Percentiles rank a stretch among this genome's conserved stretches.
Evolutionary conservation across 2,797 vertebrate species (phyloP).

Genomic region (Glossophaga mutica): DNA sequence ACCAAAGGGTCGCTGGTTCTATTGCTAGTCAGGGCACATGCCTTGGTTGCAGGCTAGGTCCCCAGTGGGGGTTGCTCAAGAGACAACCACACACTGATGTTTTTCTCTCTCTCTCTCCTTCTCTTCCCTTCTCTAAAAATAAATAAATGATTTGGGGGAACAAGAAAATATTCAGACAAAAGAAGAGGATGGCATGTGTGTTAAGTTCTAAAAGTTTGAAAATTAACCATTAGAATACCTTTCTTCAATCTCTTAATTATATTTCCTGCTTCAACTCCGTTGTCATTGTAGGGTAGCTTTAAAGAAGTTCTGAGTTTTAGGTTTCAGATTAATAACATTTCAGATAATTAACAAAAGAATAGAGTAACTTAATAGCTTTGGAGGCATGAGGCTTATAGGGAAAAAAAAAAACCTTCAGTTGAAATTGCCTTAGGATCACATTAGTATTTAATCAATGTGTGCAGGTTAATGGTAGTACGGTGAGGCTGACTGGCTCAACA

Average conservation of each 20-base stretch:
- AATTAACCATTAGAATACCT: slow-evolving; percentile 47
- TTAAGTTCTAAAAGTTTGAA: slow-evolving; percentile 29
- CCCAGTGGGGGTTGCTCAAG: no score
- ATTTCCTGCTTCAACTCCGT: slow-evolving; percentile 35
- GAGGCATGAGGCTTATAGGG: slow-evolving; percentile 31
- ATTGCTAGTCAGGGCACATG: no score
- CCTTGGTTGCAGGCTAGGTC: no score
- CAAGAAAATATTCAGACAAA: slow-evolving; percentile 10
- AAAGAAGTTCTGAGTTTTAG: slow-evolving; percentile 59
- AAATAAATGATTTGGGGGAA: neutral
- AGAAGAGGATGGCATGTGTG: neutral
- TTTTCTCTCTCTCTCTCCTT: no score
- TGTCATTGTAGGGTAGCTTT: slow-evolving; percentile 43
- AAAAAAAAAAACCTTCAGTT: neutral
- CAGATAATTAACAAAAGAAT: slow-evolving; percentile 64
- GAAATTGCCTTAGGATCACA: slow-evolving; percentile 59
- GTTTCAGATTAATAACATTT: slow-evolving; percentile 65
- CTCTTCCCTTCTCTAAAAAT: no score
- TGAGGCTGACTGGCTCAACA: neutral
- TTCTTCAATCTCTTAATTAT: slow-evolving; percentile 52
- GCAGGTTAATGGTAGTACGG: neutral
- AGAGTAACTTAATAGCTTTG: slow-evolving; percentile 45
- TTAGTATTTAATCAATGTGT: slow-evolving; percentile 44
- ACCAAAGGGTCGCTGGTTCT: no score
- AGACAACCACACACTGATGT: no score